Conservation (phyloP, 2,113 vertebrate species). For the Melanerpes aurifrons region DNA sequence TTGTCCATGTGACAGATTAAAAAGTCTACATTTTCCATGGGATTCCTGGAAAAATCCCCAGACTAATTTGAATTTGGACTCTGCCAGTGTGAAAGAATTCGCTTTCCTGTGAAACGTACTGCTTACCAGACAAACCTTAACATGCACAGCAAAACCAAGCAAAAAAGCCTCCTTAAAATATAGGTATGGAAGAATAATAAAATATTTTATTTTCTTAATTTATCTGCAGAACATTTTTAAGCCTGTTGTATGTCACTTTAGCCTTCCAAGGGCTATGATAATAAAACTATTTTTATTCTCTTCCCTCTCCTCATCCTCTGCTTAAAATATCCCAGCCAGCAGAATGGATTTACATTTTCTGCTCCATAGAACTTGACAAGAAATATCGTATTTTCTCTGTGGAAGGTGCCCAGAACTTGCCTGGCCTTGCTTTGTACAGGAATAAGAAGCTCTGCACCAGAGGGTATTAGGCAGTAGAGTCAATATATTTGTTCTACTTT, state of each 20-base stretch:
- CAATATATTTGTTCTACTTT: constrained; percentile 20
- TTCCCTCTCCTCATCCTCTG: neutral
- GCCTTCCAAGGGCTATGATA: neutral
- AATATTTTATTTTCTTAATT: neutral
- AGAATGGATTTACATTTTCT: neutral
- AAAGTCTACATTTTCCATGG: neutral
- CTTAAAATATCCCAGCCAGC: constrained; percentile 24
- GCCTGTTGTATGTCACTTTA: neutral
- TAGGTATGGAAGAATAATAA: neutral
- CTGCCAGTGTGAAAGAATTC: neutral
- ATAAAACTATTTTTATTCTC: constrained; percentile 36
- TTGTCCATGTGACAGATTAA: neutral
- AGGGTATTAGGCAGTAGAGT: neutral
- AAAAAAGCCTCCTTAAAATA: neutral
- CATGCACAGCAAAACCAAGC: neutral
- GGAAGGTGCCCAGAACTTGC: neutral
- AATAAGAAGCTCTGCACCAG: neutral
- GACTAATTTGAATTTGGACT: neutral
- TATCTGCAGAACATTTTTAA: neutral
- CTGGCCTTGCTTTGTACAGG: neutral
- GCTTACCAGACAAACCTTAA: neutral
- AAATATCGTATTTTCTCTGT: neutral
- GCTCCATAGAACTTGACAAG: neutral
- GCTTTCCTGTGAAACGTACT: neutral
- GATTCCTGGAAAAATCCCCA: neutral